A percentile compares a stretch with the other conserved stretches of the same genome.
Conservation (phyloP, 2,888 invertebrate genomes). For the Coleophora flavipennella region DNA sequence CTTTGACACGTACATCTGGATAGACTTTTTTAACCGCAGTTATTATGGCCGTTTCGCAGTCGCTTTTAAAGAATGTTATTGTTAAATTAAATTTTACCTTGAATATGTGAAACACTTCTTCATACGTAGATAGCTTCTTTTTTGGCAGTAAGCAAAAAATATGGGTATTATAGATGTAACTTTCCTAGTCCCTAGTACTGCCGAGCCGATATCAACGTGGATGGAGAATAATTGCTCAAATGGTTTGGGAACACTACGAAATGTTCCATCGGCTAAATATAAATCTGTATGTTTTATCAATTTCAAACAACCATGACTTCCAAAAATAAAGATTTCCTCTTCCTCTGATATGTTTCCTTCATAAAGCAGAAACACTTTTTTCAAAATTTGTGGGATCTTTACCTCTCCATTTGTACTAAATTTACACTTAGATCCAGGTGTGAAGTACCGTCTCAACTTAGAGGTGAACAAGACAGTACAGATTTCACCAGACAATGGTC, state of each 20-base stretch:
- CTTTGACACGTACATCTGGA: neutral
- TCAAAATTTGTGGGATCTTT: too few species aligned
- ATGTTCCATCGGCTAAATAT: constrained; percentile 5
- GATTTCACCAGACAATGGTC: too few species aligned
- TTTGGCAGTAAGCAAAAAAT: neutral
- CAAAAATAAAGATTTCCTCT: too few species aligned
- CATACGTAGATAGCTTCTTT: neutral
- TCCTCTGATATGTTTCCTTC: too few species aligned
- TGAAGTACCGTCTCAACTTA: too few species aligned
- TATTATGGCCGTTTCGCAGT: neutral
- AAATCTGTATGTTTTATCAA: neutral
- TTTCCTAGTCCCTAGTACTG: constrained; percentile 5
- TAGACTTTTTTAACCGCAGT: neutral
- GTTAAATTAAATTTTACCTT: neutral
- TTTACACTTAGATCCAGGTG: too few species aligned
- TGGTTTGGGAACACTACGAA: constrained; percentile 1
- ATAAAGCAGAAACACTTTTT: too few species aligned
- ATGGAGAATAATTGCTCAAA: constrained; percentile 4
- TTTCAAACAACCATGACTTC: neutral
- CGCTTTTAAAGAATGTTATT: neutral
- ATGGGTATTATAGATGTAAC: neutral
- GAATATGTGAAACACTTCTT: neutral
- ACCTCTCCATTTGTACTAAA: too few species aligned
- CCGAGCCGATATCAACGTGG: constrained; percentile 5
- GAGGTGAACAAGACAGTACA: too few species aligned